Evolutionary conservation across 2,797 vertebrate genomes (phyloP), one percentile per base, ranked within the genome.

Genomic region (Diplodus sargus): DNA sequence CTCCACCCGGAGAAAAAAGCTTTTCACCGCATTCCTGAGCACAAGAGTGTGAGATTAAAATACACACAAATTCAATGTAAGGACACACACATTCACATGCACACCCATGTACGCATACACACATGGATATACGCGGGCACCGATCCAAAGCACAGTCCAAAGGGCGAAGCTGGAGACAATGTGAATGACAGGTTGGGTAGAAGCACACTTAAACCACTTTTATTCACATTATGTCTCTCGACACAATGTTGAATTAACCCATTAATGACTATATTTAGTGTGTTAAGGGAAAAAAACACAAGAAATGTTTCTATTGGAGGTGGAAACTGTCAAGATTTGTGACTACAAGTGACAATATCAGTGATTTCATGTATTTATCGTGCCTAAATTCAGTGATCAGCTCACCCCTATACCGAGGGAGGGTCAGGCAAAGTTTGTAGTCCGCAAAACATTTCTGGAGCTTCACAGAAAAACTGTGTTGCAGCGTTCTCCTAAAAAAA

Each of bases 11-110:
- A 74, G 67, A 28, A 34, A 34, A 79, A 67, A 81, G 58, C 52
- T 63, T 73, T 86, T 90, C 78, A 79, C 54, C n/a, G 53, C 79
- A 87, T 91, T 89, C 88, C 79, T 85, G 64, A 86, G 68, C 53
- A 82, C 74, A 87, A 74, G 76, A 71, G 77, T 75, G 67, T 79
- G 69, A 85, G 52, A 83, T 85, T 78, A 82, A 85, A 80, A 89
- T 39, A 85, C 78, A 81, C 67, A 89, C 64, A 77, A 34, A 75
- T 83, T 69, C 78, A 81, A 65, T 57, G 57, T 51, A 70, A 74
- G 57, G 43, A 23, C 57, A 51, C 65, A 62, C 70, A 76, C 73
- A 75, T 25, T 59, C 68, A 70, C 65, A 76, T 57, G 47, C 67
- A 71, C 67, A 65, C 78, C 67, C 58, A 82, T 30, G 64, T 39